phyloP scores from a whole-genome alignment of 2,888 invertebrate species.

The Callyntrura sp. region DNA sequence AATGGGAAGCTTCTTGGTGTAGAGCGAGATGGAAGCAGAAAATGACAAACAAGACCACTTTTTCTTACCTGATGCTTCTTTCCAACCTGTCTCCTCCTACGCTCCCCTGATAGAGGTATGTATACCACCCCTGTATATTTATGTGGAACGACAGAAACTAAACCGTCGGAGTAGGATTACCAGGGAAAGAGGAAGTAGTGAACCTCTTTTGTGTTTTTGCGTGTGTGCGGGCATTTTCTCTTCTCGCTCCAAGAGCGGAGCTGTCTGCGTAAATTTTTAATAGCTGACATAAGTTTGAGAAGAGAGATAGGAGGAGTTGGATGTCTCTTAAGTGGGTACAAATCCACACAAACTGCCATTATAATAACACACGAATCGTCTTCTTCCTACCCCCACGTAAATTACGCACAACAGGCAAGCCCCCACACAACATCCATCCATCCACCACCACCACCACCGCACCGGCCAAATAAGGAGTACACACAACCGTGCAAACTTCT shows the following conservation, averaged over 20 bases:
- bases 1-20: background rate
- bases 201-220: background rate
- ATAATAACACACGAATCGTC: background rate
- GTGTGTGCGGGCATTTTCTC: background rate
- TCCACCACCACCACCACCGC: no score
- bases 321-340: background rate
- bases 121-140: background rate
- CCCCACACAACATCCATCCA: no score
- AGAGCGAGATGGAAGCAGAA: background rate
- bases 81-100: background rate
- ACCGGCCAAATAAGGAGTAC: background rate
- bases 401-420: conserved; percentile 5
- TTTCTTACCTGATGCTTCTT: conserved; percentile 38
- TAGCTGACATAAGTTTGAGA: conserved; percentile 13
- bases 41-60: background rate
- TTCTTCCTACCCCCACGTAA: background rate
- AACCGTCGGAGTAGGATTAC: background rate
- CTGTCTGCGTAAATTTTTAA: conserved; percentile 39
- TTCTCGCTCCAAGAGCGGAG: background rate
- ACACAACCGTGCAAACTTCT: background rate
- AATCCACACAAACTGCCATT: no score
- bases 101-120: no score
- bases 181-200: conserved; percentile 1
- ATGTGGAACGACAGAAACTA: background rate
- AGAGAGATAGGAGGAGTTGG: background rate